These are phyloP conservation scores for Mythimna pallens DNA, from an alignment of 2,888 invertebrate species.

Conservation along the genomic window DNA sequence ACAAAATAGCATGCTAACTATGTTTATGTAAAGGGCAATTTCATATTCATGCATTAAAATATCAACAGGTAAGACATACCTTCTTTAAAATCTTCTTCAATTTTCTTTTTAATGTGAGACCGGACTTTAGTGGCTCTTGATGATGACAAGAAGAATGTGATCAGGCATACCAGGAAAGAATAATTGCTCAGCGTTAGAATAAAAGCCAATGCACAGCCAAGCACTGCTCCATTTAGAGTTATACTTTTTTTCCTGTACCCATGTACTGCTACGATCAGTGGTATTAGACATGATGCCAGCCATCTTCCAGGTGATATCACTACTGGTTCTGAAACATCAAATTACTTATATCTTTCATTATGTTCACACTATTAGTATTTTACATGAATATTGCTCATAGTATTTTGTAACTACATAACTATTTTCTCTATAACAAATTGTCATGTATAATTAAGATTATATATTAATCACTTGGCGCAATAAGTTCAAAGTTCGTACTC, in stretches of 20 bases:
- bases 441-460: constrained; percentile 3
- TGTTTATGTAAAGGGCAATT: neutral
- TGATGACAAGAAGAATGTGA: constrained; percentile 95
- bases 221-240: constrained; percentile 92
- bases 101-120: constrained; percentile 91
- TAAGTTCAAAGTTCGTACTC: constrained; percentile 39
- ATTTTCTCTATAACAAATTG: constrained; percentile 4
- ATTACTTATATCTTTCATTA: neutral
- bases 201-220: constrained; percentile 94
- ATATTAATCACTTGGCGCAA: constrained; percentile 17
- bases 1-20: neutral
- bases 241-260: constrained; percentile 93
- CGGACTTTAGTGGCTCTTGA: constrained; percentile 96
- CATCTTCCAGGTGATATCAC: constrained; percentile 92
- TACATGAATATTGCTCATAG: neutral
- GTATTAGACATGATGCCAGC: constrained; percentile 92
- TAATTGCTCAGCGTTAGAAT: constrained; percentile 94
- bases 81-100: constrained; percentile 95
- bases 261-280: constrained; percentile 92
- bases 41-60: neutral
- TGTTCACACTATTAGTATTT: neutral
- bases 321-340: constrained; percentile 87
- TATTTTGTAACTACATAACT: neutral
- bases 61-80: constrained; percentile 83
- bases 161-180: constrained; percentile 93